phyloP scores from a whole-genome alignment of 2,113 vertebrate species.

The Calyptomena viridis region DNA sequence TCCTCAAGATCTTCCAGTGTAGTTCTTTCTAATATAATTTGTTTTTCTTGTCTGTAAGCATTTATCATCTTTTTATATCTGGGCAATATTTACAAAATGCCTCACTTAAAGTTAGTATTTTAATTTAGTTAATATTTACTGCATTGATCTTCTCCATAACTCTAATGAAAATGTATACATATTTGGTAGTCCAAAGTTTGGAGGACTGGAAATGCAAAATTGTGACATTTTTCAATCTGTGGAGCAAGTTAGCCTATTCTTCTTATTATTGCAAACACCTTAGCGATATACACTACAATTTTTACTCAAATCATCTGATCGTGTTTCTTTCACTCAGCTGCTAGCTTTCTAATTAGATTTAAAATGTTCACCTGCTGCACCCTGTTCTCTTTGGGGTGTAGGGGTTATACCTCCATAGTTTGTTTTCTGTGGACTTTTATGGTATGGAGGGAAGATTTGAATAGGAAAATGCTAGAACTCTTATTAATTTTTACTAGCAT shows the following conservation, averaged over 20 bases:
- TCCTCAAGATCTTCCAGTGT: not conserved
- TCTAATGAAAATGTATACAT: not conserved
- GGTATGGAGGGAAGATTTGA: not conserved
- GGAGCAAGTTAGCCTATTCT: not conserved
- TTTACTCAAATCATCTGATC: not conserved
- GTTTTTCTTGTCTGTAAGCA: not conserved
- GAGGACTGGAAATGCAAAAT: not conserved
- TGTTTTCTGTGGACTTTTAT: not conserved
- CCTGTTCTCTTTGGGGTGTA: not conserved
- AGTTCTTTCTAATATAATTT: not conserved
- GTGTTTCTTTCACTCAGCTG: not conserved
- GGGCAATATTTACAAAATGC: not conserved
- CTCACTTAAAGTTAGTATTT: not conserved
- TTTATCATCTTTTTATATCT: not conserved
- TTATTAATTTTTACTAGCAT: not conserved
- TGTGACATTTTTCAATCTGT: not conserved
- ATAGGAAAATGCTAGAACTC: not conserved
- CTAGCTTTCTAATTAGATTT: not conserved
- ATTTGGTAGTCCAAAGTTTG: not conserved
- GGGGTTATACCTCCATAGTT: not conserved
- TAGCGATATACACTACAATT: not conserved
- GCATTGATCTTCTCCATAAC: not conserved
- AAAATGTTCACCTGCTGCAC: not conserved
- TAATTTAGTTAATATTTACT: not conserved
- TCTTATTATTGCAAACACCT: not conserved